Conservation (phyloP, 2,888 invertebrate genomes). For the Folsomia manolachei region DNA sequence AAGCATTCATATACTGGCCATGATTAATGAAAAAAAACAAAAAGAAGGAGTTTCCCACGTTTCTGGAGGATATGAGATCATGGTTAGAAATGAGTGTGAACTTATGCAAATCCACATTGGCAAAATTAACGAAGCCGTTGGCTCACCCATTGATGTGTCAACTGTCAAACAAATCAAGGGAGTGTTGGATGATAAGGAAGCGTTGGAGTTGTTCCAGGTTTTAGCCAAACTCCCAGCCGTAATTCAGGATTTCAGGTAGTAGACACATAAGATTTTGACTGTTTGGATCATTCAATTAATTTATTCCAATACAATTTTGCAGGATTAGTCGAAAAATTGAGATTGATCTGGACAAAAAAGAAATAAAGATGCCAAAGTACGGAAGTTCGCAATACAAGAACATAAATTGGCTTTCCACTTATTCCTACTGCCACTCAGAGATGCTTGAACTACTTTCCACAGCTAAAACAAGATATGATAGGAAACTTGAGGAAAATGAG, state of each 20-base stretch:
- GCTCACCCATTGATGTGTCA: background rate
- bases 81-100: background rate
- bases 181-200: constrained; percentile 5
- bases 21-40: background rate
- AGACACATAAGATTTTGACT: too few relatives aligned
- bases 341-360: background rate
- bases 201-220: too few relatives aligned
- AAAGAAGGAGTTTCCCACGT: background rate
- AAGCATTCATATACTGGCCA: background rate
- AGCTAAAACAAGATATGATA: background rate
- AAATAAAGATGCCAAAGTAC: background rate
- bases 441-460: background rate
- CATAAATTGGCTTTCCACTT: background rate
- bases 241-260: too few relatives aligned
- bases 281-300: too few relatives aligned
- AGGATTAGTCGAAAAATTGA: background rate
- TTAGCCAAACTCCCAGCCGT: background rate
- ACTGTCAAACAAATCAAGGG: background rate
- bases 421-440: background rate
- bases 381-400: background rate
- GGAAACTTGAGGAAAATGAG: background rate
- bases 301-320: background rate
- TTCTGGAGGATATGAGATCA: background rate
- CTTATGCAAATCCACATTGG: constrained; percentile 4
- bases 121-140: background rate